Evolutionary conservation across 1,140 invertebrate species (phyloP).

Genomic region (Periplaneta americana): DNA sequence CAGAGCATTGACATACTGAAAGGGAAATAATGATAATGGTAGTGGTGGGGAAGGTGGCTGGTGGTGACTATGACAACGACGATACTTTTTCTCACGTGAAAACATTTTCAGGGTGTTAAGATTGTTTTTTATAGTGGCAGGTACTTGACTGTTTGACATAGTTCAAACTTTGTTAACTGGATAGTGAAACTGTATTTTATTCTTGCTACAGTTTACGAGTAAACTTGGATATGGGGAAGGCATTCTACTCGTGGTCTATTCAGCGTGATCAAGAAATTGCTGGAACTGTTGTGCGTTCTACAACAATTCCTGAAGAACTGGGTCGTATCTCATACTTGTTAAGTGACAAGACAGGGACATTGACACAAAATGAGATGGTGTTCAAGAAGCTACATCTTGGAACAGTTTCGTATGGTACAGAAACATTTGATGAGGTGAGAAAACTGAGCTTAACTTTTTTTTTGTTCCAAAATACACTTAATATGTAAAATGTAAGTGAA

Average conservation of each 20-base stretch:
- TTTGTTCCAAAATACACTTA: neutral
- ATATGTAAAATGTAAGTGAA: too few relatives aligned
- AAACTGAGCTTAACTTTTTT: neutral
- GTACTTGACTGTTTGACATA: too few relatives aligned
- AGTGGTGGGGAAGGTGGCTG: too few relatives aligned
- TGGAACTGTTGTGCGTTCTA: slow-evolving; percentile 95
- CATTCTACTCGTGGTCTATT: slow-evolving; percentile 96
- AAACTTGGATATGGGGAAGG: slow-evolving; percentile 98
- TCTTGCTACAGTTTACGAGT: slow-evolving; percentile 74
- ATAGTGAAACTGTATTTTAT: neutral
- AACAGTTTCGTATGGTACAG: slow-evolving; percentile 78
- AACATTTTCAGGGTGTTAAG: too few relatives aligned
- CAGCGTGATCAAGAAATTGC: slow-evolving; percentile 88
- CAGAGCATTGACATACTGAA: too few relatives aligned
- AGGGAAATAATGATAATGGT: too few relatives aligned
- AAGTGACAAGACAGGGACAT: slow-evolving; percentile 97
- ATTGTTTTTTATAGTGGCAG: too few relatives aligned
- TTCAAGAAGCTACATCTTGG: slow-evolving; percentile 92
- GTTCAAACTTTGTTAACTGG: too few relatives aligned
- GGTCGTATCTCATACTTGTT: slow-evolving; percentile 92
- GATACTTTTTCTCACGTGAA: too few relatives aligned
- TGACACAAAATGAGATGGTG: slow-evolving; percentile 99
- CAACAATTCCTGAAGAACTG: slow-evolving; percentile 98
- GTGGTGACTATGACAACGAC: too few relatives aligned
- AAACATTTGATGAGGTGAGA: slow-evolving; percentile 80